Evolutionary conservation across 1,140 invertebrate species (phyloP), one percentile per base, ranked within the genome.

Genomic region (Rhagoletis pomonella): DNA sequence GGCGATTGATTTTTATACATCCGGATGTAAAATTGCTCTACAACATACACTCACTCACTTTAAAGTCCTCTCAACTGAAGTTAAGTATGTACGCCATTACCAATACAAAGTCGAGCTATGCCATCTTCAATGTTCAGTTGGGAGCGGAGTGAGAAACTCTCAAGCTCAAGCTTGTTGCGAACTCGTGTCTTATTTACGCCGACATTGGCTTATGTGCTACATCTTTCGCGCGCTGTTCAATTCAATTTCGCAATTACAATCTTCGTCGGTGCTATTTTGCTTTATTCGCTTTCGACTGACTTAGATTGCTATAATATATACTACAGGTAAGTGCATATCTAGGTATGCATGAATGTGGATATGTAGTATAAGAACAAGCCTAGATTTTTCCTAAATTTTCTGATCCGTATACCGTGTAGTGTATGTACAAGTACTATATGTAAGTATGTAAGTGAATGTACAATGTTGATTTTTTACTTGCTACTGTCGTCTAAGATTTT

Each of bases 171-270:
- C 42, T 73, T 12, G 10, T 3, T 6, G 14, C 10, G 42, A 73
- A 44, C 39, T 17, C 42, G 2, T 47, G 67, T 73, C 44, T 14
- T 39, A 73, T 47, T 73, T 73, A 42, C 67, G 39, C 12, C 10
- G 67, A 47, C 67, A 73, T 73, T 73, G 67, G 44, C 42, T 73
- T 29, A 4, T 47, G 42, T 2, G 19, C 67, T 17, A 3, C 67
- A 47, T 14, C 67, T 17, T 47, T 42, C 67, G 67, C n/a, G n/a
- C 67, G 39, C 42, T 47, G 67, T 73, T 44, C 67, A 73, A 73
- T 73, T 73, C 67, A 73, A 73, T 73, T 73, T 73, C 67, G 67
- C 42, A 73, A 73, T 73, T 73, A 73, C 67, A 73, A 73, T 73
- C 42, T 73, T 44, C 67, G 44, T 44, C 12, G 67, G 39, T 73